Evolutionary conservation across 1,140 invertebrate genomes (phyloP).

Genomic region (Drosophila melanogaster): Release_6_plus_ISO1_MT NT_033777.3:30254501-30255000

Average conservation of each 20-base stretch:
- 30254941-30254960: too few relatives aligned
- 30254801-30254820: slow-evolving; percentile 41
- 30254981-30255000: too few relatives aligned
- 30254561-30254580: slow-evolving; percentile 57
- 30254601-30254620: slow-evolving; percentile 42
- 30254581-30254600: slow-evolving; percentile 77
- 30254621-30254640: slow-evolving; percentile 31
- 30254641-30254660: slow-evolving; percentile 41
- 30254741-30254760: slow-evolving; percentile 41
- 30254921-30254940: too few relatives aligned
- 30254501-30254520: slow-evolving; percentile 12
- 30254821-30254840: slow-evolving; percentile 51
- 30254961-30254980: too few relatives aligned
- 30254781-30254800: slow-evolving; percentile 28
- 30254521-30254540: slow-evolving; percentile 30
- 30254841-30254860: slow-evolving; percentile 29
- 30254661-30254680: slow-evolving; percentile 60
- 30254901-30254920: not conserved
- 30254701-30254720: slow-evolving; percentile 79
- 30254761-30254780: slow-evolving; percentile 69
- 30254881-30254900: not conserved
- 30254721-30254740: slow-evolving; percentile 48
- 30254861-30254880: not conserved
- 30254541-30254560: slow-evolving; percentile 31
- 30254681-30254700: slow-evolving; percentile 74